Evolutionary conservation across 2,888 invertebrate genomes (phyloP), one percentile per base, ranked within the genome.

Genomic region (Troides helena): DNA sequence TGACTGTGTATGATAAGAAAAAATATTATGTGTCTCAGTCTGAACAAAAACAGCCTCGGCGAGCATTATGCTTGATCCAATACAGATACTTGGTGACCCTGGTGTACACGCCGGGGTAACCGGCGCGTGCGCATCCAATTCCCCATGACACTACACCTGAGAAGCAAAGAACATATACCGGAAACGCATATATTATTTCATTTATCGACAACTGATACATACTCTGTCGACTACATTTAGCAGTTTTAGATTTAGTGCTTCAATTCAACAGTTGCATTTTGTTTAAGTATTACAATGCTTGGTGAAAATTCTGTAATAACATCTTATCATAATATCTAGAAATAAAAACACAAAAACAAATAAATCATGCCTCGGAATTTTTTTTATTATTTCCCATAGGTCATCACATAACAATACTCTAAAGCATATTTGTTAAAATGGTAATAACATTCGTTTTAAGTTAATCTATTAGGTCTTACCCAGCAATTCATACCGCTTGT

Each of bases 31-130:
- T 4, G 57, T 65, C 62, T 76, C 62, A 79, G 67, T 95, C 94
- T 76, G 94, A 92, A 82, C 97, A 97, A 85, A 95, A 97, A 82
- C 97, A 97, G 65, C 96, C 97, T 74, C 96, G 95, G 72, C 94
- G 94, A 1, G 97, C 94, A 80, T 96, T 95, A 77, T 95, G 94
- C 74, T 94, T 87, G 74, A 97, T 96, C 97, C 97, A 98, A 78
- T 96, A 94, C 71, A 97, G 85, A 83, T 97, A 97, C 77, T 96
- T 95, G 0, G 96, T 96, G 57, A 97, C 95, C 76, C 97, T 93
- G 0, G 97, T 97, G 81, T 97, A 97, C 3, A 97, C 97, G 0
- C 97, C 97, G 0, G 97, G 97, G 82, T 96, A 97, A 10, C 97
- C 96, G 0, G 95, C 94, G 61, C 97, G 93, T 0, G 96, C 97